Conservation (phyloP, 2,888 invertebrate species). For the Dyspetes luteomarginatus region DNA sequence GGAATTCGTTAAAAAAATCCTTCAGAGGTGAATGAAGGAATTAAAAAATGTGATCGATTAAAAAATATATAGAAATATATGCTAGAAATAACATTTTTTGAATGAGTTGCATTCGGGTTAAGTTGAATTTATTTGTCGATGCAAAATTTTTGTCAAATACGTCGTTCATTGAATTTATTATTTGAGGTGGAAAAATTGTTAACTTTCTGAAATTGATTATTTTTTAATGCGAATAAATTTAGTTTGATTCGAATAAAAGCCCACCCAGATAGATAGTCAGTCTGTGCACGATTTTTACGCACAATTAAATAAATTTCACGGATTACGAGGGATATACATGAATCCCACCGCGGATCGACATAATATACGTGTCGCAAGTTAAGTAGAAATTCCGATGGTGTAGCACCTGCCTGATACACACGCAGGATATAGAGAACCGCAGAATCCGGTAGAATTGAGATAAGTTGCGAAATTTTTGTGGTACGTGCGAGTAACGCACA, state of each 20-base stretch:
- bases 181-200: neutral
- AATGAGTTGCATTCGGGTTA: no score
- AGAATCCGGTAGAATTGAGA: conserved; percentile 47
- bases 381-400: conserved; percentile 10
- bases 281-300: conserved; percentile 10
- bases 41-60: no score
- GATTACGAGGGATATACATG: conserved; percentile 14
- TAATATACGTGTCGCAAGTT: conserved; percentile 47
- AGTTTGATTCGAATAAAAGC: neutral
- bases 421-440: neutral
- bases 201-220: neutral
- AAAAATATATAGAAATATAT: no score
- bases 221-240: neutral
- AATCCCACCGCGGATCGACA: conserved; percentile 16
- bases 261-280: neutral
- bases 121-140: no score
- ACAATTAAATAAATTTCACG: conserved; percentile 10
- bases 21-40: no score
- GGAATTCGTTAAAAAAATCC: no score
- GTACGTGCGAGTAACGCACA: conserved; percentile 46
- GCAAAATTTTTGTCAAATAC: no score
- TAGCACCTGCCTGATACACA: neutral
- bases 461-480: conserved; percentile 39
- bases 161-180: neutral
- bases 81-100: no score